Base-by-base conservation (phyloP, 2,888 invertebrate species). In the Clistopyga incitator region DNA sequence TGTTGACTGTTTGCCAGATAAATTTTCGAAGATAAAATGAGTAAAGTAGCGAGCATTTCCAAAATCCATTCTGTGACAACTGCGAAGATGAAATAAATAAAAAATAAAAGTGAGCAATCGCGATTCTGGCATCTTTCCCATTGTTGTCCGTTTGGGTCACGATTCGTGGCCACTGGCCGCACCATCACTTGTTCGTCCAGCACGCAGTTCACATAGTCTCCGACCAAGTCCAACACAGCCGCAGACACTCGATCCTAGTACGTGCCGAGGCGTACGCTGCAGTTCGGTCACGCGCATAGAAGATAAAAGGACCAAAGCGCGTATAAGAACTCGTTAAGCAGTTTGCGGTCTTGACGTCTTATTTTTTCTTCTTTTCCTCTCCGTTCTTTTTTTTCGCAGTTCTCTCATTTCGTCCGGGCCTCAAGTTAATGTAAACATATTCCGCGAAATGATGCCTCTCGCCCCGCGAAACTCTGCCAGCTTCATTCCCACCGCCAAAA, bases 361-460 rank as follows among this genome's bases (percentile, higher is more conserved):
- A 25, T 50, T 70, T 70, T 52, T 64, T 42, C 29, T 67, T 45
- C 8, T 52, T 52, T 47, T 47, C 34, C 4, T 75, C 20, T 50
- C n/a, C 38, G 13, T 20, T 1, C 34, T 52, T 70, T 72, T 81
- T 81, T 81, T 81, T 61, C 75, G 50, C 54, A 47, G 74, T 45
- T 71, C 78, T 64, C 78, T 89, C 85, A 84, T 86, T 83, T 84
- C 84, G 83, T 75, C 85, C 82, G 84, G 82, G 87, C 84, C 86
- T 84, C 85, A 84, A 86, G 89, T 90, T 90, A 89, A 89, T 89
- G 90, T 89, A 90, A 90, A 90, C 90, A 90, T 90, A 89, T 90
- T 90, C 89, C 88, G 87, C 89, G 87, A 90, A 90, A 82, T 85
- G 88, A 88, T 87, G 81, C 81, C 59, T 64, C 84, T 72, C 72